phyloP scores from a whole-genome alignment of 2,113 vertebrate species.

The Cyanoramphus novaezelandiae region DNA sequence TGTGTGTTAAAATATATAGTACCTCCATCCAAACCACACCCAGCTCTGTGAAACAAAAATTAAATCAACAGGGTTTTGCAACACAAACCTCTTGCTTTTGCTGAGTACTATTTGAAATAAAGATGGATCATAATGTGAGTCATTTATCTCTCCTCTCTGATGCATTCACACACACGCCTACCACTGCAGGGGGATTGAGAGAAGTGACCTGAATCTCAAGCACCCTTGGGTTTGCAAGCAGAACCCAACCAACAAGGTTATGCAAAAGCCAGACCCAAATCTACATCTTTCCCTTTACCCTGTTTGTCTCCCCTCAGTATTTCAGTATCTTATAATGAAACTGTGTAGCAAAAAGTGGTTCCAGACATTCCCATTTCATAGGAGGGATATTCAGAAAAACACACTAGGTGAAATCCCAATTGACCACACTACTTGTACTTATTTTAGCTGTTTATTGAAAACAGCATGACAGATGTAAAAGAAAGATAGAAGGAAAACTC shows the following conservation, averaged over 20 bases:
- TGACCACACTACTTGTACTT: background rate
- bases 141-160: conserved; percentile 57
- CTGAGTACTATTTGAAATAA: conserved; percentile 16
- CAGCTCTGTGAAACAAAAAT: background rate
- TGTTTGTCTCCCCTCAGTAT: background rate
- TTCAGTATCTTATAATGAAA: background rate
- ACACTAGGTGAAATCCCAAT: background rate
- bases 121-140: conserved; percentile 57
- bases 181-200: conserved; percentile 35
- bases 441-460: background rate
- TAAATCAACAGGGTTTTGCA: background rate
- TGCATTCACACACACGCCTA: conserved; percentile 44
- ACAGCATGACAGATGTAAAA: background rate
- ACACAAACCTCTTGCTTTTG: conserved; percentile 6
- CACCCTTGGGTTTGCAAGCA: conserved; percentile 46
- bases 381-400: background rate
- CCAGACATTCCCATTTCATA: background rate
- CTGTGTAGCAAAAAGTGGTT: fast-evolving
- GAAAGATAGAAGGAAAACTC: background rate
- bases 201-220: conserved; percentile 66
- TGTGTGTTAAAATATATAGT: background rate
- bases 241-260: background rate
- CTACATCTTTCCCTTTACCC: background rate
- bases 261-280: conserved; percentile 9
- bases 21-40: background rate